Evolutionary conservation across 2,888 invertebrate genomes (phyloP), one percentile per base, ranked within the genome.

Genomic region (Drosophila maculinotata): DNA sequence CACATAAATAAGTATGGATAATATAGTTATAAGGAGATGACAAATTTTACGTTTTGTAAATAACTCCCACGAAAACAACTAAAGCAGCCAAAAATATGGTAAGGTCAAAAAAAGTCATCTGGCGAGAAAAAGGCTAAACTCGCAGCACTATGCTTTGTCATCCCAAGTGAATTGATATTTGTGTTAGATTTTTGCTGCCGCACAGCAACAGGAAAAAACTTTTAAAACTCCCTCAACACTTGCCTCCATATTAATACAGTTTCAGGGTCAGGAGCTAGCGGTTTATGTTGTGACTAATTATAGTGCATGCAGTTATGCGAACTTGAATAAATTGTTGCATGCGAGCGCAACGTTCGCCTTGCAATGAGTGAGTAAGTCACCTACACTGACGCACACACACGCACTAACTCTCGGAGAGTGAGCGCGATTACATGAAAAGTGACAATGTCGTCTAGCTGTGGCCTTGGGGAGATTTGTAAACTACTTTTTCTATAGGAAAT

Each of bases 271-370:
- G 20, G 17, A 28, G 30, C 28, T 39, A 67, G 30, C 62, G 62
- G 64, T 49, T 51, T 63, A 59, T 44, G 25, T 52, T 47, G 30
- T 64, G 44, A 65, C 58, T 83, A 79, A 79, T 68, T 64, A 47
- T 20, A 58, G 74, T 71, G 87, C 84, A 71, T 81, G 87, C 69
- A 74, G 74, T 63, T 58, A 77, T 87, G 63, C 54, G 76, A 73
- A 82, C 74, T 83, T 77, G 77, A 73, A 73, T 38, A 26, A 47
- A 14, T 35, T 12, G 54, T 44, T 47, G 71, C 53, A 57, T 52
- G 70, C 12, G 39, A 47, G 42, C 20, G 33, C 20, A 35, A 31
- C 42, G 59, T 31, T 30, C 10, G 31, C 59, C 48, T 56, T 69
- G 56, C 31, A 60, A 15, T 47, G 42, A 54, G 59, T 47, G 42